Evolutionary conservation across 1,140 invertebrate species (phyloP).

Genomic region (Myzus persicae): DNA sequence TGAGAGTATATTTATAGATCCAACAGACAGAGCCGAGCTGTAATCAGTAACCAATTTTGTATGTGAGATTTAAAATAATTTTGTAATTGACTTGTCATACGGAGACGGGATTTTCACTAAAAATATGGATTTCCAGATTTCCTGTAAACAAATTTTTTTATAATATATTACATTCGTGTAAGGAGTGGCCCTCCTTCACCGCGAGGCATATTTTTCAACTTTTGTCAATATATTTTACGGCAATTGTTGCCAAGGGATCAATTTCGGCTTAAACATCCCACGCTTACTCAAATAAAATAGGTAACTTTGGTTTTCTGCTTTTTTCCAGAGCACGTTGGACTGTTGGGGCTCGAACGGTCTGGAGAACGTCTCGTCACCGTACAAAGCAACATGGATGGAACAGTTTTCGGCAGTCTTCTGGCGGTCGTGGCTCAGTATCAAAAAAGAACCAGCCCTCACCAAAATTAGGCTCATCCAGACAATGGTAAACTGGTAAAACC

Average conservation of each 20-base stretch:
- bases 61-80: not conserved
- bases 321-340: conserved; percentile 48
- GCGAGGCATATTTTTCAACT: not conserved
- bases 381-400: conserved; percentile 85
- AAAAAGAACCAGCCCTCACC: conserved; percentile 89
- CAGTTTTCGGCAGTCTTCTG: conserved; percentile 90
- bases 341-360: conserved; percentile 60
- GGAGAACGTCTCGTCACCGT: conserved; percentile 67
- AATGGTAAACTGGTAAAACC: conserved; percentile 72
- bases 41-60: not conserved
- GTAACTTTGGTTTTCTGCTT: not conserved
- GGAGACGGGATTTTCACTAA: not conserved
- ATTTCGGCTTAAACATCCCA: not conserved
- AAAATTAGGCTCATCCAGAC: conserved; percentile 89
- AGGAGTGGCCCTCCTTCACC: not conserved
- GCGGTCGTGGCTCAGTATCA: conserved; percentile 86
- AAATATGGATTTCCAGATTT: not conserved
- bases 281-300: not conserved
- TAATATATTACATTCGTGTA: not conserved
- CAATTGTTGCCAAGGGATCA: not conserved
- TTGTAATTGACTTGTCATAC: not conserved
- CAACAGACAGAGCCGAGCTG: not conserved
- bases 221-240: not conserved
- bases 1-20: not conserved
- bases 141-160: not conserved